Conservation (phyloP, 2,113 vertebrate species). For the Pardalotus punctatus region DNA sequence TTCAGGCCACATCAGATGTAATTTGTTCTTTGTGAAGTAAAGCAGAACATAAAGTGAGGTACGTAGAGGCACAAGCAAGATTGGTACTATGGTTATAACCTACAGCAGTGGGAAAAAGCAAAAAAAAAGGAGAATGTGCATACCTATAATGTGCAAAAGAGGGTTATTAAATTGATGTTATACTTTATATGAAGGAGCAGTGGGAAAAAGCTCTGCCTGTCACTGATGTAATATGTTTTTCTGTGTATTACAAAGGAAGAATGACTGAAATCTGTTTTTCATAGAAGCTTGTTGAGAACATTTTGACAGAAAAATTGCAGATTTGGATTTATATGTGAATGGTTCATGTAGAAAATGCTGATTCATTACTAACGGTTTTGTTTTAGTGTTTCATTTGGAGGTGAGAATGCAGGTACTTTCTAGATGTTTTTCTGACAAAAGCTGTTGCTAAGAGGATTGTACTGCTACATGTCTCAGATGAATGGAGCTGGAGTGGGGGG, state of each 20-base stretch:
- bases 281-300: not conserved
- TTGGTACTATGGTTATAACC: not conserved
- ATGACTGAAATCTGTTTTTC: not conserved
- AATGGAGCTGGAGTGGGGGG: not conserved
- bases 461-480: not conserved
- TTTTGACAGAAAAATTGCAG: not conserved
- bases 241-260: not conserved
- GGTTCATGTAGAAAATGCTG: not conserved
- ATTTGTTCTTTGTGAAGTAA: slow-evolving; percentile 6
- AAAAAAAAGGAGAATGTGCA: not conserved
- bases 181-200: not conserved
- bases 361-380: not conserved
- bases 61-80: not conserved
- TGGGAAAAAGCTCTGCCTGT: not conserved
- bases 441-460: not conserved
- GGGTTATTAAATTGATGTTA: not conserved
- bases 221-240: not conserved
- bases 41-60: not conserved
- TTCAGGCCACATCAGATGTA: not conserved
- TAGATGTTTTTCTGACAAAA: not conserved
- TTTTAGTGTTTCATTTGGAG: not conserved
- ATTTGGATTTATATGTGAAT: not conserved
- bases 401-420: not conserved
- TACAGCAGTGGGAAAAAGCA: not conserved
- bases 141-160: not conserved